Base-by-base conservation (phyloP, 2,113 vertebrate species). In the Apteryx mantelli region DNA sequence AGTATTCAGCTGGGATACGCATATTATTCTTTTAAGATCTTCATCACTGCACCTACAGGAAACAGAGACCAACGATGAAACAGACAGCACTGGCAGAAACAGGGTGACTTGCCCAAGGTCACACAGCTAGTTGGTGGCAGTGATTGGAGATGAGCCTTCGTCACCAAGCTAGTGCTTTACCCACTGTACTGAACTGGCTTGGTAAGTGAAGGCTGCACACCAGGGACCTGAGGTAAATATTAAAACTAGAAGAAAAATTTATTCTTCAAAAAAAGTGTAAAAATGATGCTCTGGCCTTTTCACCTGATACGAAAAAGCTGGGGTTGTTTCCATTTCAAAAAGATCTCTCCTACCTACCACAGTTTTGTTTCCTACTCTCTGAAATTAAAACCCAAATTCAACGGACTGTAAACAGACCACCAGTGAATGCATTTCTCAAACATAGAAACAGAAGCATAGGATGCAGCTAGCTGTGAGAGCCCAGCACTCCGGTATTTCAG, bases 401-500 rank as follows among this genome's bases (percentile, higher is more conserved):
- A 30, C 1, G 11, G 22, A 58, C 3, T 48, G 30, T 22, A n/a
- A 73, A 46, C 46, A 50, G 61, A 42, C 18, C 1, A 2, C 30
- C 26, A 34, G 26, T 3, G 19, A 81, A 26, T 7, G 17, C 17
- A 3, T 53, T 36, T 25, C 77, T 65, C 34, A 58, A 9, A 14
- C 7, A 28, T 3, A 26, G 0, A 2, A 17, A 3, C 46, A 63
- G 38, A 26, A 50, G 82, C 5, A 3, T 36, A 32, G 61, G 69
- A 30, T 15, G 56, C 18, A 69, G 81, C 4, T 5, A 20, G 36
- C 69, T 12, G 30, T 22, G 63, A 50, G 46, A 50, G 19, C 40
- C 61, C n/a, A 28, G 58, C 50, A 2, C 20, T 42, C 44, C 1
- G 0, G 5, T 15, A 16, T 2, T 38, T n/a, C 40, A 13, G 52